Conservation (phyloP, 1,140 invertebrate species). For the Heterodera schachtii region DNA sequence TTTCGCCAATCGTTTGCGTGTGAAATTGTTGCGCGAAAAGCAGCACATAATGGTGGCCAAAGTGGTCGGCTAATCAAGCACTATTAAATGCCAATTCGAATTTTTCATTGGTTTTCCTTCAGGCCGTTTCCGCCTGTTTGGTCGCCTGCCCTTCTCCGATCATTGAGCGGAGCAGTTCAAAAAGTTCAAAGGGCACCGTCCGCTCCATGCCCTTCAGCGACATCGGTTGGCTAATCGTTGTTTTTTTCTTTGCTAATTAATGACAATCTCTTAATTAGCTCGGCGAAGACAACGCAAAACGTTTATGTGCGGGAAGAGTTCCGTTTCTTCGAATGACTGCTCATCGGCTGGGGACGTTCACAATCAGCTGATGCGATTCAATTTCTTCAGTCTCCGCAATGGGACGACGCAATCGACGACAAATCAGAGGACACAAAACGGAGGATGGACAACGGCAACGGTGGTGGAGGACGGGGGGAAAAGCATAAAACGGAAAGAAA, state of each 20-base stretch:
- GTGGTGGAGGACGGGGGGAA: neutral
- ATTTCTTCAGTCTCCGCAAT: neutral
- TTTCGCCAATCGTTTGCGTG: slow-evolving; percentile 36
- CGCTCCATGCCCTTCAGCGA: neutral
- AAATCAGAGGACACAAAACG: too few relatives aligned
- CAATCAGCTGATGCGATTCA: neutral
- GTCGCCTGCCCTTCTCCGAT: slow-evolving; percentile 14
- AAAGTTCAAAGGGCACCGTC: neutral
- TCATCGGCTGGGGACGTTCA: neutral
- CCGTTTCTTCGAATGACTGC: neutral
- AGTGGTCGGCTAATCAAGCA: slow-evolving; percentile 1
- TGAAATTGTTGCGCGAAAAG: slow-evolving; percentile 36
- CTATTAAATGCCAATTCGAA: neutral
- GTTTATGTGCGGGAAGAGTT: neutral
- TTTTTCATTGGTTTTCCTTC: neutral
- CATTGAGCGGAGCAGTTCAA: slow-evolving; percentile 8
- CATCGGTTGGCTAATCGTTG: neutral
- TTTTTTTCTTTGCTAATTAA: too few relatives aligned
- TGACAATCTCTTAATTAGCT: neutral
- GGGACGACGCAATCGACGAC: neutral
- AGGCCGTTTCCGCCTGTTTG: slow-evolving; percentile 29
- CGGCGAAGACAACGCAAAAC: slow-evolving; percentile 8
- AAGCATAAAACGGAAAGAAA: neutral
- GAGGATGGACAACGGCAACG: too few relatives aligned
- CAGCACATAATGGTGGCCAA: slow-evolving; percentile 35